phyloP scores from a whole-genome alignment of 2,888 invertebrate species.

The Nomada ferruginata region DNA sequence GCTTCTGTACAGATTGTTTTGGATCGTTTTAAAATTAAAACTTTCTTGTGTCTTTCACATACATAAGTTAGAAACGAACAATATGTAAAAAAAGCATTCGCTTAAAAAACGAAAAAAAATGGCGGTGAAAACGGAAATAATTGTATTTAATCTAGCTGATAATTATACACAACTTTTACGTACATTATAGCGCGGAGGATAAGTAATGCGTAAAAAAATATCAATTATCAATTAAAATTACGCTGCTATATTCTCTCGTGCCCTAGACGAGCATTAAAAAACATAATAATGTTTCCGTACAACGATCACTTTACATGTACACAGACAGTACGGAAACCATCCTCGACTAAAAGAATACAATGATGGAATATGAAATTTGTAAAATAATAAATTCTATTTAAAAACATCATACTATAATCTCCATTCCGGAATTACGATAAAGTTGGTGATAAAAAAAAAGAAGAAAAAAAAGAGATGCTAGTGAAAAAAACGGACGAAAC shows the following conservation, averaged over 20 bases:
- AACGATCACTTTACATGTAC: conserved; percentile 47
- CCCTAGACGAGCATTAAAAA: conserved; percentile 43
- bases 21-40: conserved; percentile 42
- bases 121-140: conserved; percentile 52
- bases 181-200: conserved; percentile 39
- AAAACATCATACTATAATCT: conserved; percentile 60
- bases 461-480: background rate
- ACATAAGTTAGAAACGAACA: conserved; percentile 33
- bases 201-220: conserved; percentile 62
- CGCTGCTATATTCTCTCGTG: conserved; percentile 42
- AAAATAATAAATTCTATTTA: conserved; percentile 64
- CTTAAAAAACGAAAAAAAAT: conserved; percentile 43
- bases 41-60: conserved; percentile 22
- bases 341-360: conserved; percentile 63
- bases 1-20: conserved; percentile 34
- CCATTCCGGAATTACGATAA: conserved; percentile 37
- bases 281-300: conserved; percentile 46
- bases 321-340: conserved; percentile 59
- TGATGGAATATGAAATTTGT: conserved; percentile 58
- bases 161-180: conserved; percentile 47
- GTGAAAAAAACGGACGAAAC: conserved; percentile 22
- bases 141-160: conserved; percentile 47
- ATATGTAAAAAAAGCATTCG: conserved; percentile 40
- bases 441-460: conserved; percentile 39
- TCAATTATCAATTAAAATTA: conserved; percentile 64